Evolutionary conservation across 2,797 vertebrate species (phyloP), one percentile per base, ranked within the genome.

Genomic region (Pyrocephalus nanus): DNA sequence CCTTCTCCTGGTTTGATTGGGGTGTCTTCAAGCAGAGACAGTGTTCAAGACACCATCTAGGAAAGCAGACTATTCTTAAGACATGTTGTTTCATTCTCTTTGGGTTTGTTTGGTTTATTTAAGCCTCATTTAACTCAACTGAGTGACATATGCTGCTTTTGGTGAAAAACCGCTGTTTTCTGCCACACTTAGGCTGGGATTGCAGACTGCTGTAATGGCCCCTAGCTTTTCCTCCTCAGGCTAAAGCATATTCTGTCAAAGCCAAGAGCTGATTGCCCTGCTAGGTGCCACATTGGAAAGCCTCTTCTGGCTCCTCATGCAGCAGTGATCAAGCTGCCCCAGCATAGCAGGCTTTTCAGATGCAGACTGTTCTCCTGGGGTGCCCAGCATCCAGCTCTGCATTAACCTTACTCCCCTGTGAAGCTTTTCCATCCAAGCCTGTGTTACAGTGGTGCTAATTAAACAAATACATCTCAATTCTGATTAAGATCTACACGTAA

Each of bases 401-500:
- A 27, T 62, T 78, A 83, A 88, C 57, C 53, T 62, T 57, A 47
- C 51, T 92, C 92, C 82, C 62, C 0, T 3, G 29, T 53, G 57
- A 81, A 95, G 57, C 80, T 93, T 96, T 93, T 75, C 62, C 86
- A 91, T 84, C 67, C 91, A 70, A 95, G 73, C 57, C 48, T 38
- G 47, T 79, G 78, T 62, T 92, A 57, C 26, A 36, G 95, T 88
- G 53, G 86, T 92, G 88, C 79, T 98, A 97, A 98, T 97, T 97
- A 98, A 98, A 97, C 97, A 97, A 97, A 97, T 96, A 97, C 91
- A 97, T 97, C 97, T 97, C 96, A 96, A 94, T 97, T 96, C 95
- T 82, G 85, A 96, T 97, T 97, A 97, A 98, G 97, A 97, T 97
- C 96, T 97, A 96, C 96, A 97, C 93, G 95, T 81, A 95, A 97